These are phyloP conservation scores for Pseudanteris insignis DNA, from an alignment of 2,888 invertebrate genomes.

Conservation along the genomic window DNA sequence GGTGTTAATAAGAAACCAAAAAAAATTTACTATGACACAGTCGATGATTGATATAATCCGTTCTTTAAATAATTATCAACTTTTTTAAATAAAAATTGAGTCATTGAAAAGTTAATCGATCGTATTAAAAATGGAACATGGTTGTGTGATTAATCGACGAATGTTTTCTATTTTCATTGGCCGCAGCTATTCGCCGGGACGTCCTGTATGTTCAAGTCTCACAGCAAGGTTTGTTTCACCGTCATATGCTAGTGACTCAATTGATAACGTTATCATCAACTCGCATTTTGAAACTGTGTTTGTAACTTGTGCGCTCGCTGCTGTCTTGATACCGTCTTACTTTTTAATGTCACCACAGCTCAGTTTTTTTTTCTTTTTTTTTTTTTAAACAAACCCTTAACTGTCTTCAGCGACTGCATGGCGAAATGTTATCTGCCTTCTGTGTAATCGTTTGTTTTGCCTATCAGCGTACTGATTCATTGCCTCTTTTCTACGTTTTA, in stretches of 20 bases:
- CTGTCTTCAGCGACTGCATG: slow-evolving; percentile 36
- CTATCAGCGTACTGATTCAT: too few species aligned
- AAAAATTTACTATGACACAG: too few species aligned
- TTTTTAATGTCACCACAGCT: slow-evolving; percentile 28
- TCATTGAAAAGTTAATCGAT: too few species aligned
- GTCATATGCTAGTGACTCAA: slow-evolving; percentile 40
- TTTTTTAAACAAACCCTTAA: too few species aligned
- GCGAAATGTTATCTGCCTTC: slow-evolving; percentile 20
- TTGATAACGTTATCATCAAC: slow-evolving; percentile 21
- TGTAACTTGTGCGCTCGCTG: slow-evolving; percentile 27
- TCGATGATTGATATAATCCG: too few species aligned
- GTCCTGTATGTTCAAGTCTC: slow-evolving; percentile 68
- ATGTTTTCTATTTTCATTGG: slow-evolving; percentile 53
- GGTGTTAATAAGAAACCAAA: too few species aligned
- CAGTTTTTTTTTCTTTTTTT: slow-evolving; percentile 34
- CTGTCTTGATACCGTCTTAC: slow-evolving; percentile 30
- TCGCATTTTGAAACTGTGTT: slow-evolving; percentile 26
- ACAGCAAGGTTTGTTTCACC: slow-evolving; percentile 64
- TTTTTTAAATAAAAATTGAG: too few species aligned
- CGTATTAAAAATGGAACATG: too few species aligned
- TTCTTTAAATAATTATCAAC: too few species aligned
- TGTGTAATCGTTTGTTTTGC: slow-evolving; percentile 10
- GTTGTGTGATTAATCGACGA: slow-evolving; percentile 25
- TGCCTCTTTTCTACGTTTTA: too few species aligned
- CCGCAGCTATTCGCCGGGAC: slow-evolving; percentile 69